A percentile compares a stretch with the other conserved stretches of the same genome.
These are phyloP conservation scores for Siniperca scherzeri DNA, from an alignment of 2,797 vertebrate genomes.

Conservation along the genomic window DNA sequence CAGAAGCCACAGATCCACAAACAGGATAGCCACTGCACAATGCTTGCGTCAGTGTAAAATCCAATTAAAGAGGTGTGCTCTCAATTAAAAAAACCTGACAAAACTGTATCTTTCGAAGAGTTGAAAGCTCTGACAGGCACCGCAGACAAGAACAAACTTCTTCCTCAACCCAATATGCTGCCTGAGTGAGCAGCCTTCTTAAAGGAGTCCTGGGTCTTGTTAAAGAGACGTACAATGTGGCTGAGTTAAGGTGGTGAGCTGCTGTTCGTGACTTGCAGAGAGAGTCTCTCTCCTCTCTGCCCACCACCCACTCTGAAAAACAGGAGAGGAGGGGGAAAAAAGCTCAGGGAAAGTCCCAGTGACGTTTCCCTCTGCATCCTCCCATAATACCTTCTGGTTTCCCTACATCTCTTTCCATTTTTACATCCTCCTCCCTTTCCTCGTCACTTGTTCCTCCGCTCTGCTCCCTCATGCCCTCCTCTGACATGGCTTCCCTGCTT, in stretches of 20 bases:
- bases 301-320: slow-evolving; percentile 62
- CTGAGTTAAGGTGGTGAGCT: slow-evolving; percentile 53
- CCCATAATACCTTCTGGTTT: slow-evolving; percentile 54
- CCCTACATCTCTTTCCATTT: slow-evolving; percentile 43
- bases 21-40: not conserved
- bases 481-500: slow-evolving; percentile 35
- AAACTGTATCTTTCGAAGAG: slow-evolving; percentile 14
- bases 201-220: slow-evolving; percentile 49
- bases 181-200: slow-evolving; percentile 38
- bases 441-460: slow-evolving; percentile 18
- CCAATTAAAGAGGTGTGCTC: slow-evolving; percentile 46
- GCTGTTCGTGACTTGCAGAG: slow-evolving; percentile 65
- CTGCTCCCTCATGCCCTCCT: slow-evolving; percentile 12
- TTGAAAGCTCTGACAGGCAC: slow-evolving; percentile 18
- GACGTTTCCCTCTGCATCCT: slow-evolving; percentile 58
- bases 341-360: slow-evolving; percentile 72
- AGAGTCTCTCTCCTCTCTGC: slow-evolving; percentile 50
- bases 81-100: slow-evolving; percentile 23
- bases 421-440: slow-evolving; percentile 38
- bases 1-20: slow-evolving; percentile 35
- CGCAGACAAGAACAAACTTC: slow-evolving; percentile 7
- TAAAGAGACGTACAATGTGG: slow-evolving; percentile 37
- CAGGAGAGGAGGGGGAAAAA: slow-evolving; percentile 12
- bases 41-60: slow-evolving; percentile 33
- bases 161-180: slow-evolving; percentile 18